Percentiles rank a stretch among this genome's conserved stretches.
These are phyloP conservation scores for Lemur catta DNA, from an alignment of 2,797 vertebrate genomes.

Conservation along the genomic window DNA sequence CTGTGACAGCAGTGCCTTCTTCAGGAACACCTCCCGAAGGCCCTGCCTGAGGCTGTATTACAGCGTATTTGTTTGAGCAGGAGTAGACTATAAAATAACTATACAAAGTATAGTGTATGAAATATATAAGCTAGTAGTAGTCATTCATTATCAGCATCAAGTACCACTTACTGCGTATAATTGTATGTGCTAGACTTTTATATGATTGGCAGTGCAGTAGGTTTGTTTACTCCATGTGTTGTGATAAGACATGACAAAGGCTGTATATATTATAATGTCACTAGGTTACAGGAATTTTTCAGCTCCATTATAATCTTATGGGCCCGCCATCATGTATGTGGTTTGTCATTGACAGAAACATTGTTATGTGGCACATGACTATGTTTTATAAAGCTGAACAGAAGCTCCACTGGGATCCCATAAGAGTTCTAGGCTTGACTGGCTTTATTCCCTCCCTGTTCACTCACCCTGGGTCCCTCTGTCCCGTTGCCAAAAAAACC, in stretches of 20 bases:
- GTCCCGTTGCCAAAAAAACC: background rate
- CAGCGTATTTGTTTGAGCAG: background rate
- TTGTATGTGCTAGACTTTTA: background rate
- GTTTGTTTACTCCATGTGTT: background rate
- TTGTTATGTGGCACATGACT: background rate
- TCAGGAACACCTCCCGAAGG: background rate
- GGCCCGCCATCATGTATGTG: background rate
- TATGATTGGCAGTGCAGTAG: background rate
- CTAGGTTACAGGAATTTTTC: background rate
- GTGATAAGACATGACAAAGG: background rate
- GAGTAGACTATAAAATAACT: background rate
- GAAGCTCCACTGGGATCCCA: background rate
- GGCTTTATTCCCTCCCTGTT: background rate
- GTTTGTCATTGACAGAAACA: too few relatives aligned
- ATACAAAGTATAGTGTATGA: background rate
- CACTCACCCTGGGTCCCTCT: background rate
- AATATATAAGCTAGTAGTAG: background rate
- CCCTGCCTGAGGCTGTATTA: background rate
- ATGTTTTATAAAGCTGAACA: background rate
- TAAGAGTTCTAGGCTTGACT: background rate
- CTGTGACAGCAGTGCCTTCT: background rate
- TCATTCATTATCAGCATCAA: background rate
- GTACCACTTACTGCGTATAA: background rate
- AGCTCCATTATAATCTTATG: background rate
- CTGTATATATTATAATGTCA: background rate